Base-by-base conservation (phyloP, 2,113 vertebrate species). In the Centropristis striata region DNA sequence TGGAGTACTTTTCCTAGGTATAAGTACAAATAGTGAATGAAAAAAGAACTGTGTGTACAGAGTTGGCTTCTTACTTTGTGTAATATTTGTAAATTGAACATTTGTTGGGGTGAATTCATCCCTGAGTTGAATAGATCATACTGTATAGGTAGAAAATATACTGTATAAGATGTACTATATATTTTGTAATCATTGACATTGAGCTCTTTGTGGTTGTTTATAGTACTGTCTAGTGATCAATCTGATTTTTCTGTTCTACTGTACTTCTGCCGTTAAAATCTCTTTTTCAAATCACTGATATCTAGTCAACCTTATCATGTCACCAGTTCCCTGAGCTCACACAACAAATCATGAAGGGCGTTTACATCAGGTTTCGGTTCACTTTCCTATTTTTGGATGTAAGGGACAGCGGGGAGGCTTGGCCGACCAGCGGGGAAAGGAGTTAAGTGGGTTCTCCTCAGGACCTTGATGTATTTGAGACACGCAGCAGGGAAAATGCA, bases 101-200 rank as follows among this genome's bases (percentile, higher is more conserved):
- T 73, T 57, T 64, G 27, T 42, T 23, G 53, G 55, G 76, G 46
- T 83, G 50, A 20, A 36, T 59, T 86, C 5, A 79, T 83, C 71
- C 59, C 67, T 66, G 37, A 54, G 44, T 44, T 69, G 37, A 71
- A 59, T 21, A 25, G 41, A 44, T 63, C 21, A 27, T 28, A 32
- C 16, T 84, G 75, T 84, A 82, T 51, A 82, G 64, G 27, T 66
- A 73, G 64, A n/a, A 72, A 49, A 55, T 57, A 58, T 49, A 65
- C 42, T 88, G 65, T 85, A 72, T 61, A 63, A 75, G 44, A 86
- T 84, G 89, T 91, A 87, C 69, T 59, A 81, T 90, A 88, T 86
- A 79, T 89, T 91, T 92, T 91, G 74, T 86, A 83, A 83, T 82
- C 32, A 23, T 51, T 77, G 55, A 86, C 68, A 71, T 68, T 75